Percentiles rank a stretch among this genome's conserved stretches.
Evolutionary conservation across 2,113 vertebrate species (phyloP).

Genomic region (Cottus gobio): DNA sequence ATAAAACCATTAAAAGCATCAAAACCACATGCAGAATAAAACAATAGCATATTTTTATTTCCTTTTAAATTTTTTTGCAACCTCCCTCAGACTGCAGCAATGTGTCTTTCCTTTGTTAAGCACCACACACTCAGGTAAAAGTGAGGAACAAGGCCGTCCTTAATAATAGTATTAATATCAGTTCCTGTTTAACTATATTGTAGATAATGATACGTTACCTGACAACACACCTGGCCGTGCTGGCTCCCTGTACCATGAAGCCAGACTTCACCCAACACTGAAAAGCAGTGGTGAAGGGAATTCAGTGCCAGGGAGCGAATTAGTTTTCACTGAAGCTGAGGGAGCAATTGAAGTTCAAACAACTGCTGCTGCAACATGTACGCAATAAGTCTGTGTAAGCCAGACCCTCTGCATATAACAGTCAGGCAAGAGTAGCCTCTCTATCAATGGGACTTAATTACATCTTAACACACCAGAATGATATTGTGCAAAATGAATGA

Average conservation of each 20-base stretch:
- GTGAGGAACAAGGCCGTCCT: background rate
- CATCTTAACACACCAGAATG: conserved; percentile 15
- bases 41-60: background rate
- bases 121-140: background rate
- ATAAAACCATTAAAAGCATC: too few relatives aligned
- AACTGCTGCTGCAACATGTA: conserved; percentile 75
- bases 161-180: conserved; percentile 7
- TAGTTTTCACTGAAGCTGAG: conserved; percentile 48
- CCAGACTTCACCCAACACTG: conserved; percentile 39
- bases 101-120: background rate
- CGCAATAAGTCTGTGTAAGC: conserved; percentile 53
- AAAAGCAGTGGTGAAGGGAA: conserved; percentile 41
- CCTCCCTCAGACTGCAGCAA: background rate
- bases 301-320: conserved; percentile 46
- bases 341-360: conserved; percentile 42
- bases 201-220: background rate
- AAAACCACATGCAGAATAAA: too few relatives aligned
- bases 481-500: conserved; percentile 3
- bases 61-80: background rate
- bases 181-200: background rate
- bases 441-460: conserved; percentile 16
- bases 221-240: conserved; percentile 1
- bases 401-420: conserved; percentile 28
- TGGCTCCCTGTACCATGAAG: conserved; percentile 45
- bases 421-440: background rate